Evolutionary conservation across 2,888 invertebrate genomes (phyloP), one percentile per base, ranked within the genome.

Genomic region (Brachyopa scutellaris): DNA sequence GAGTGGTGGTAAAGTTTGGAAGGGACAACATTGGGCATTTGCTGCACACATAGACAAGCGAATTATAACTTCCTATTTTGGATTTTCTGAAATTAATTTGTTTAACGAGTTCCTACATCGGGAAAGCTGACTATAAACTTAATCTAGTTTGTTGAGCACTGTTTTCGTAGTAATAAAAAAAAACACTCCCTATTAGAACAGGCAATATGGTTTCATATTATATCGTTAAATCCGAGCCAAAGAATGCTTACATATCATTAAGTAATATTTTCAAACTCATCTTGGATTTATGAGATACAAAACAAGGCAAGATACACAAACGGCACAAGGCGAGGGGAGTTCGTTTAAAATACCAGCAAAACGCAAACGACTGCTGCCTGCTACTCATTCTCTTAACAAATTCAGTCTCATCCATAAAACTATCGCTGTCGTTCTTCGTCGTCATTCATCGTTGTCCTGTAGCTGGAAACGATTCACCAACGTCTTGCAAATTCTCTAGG

Each of bases 401-500:
- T 45, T 42, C 23, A 11, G 29, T 51, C 19, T 29, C 49, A 38
- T 26, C 36, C 3, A 31, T 36, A 29, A 8, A 38, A 9, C 13
- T 33, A 55, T 45, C 33, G 23, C 40, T 40, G 45, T 33, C 21
- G 42, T 23, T 57, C 13, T 8, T 55, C 40, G 11, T 66, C 42
- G 53, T 53, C 66, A 40, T 51, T 66, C 66, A 8, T 66, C 66
- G 53, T 47, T 67, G 42, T 67, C 53, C 45, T 45, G 53, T 45
- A 55, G 55, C 55, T 45, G 21, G 67, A 53, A 66, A 66, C 67
- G 67, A 66, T 66, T 40, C 53, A 53, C 55, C 67, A 67, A 67
- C 53, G 67, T 67, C 67, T 67, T 67, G 55, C 67, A 67, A 67
- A 67, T 67, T 55, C 55, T 57, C 36, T 23, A 42, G 45, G 67